Conservation (phyloP, 2,113 vertebrate genomes). For the Zosterops japonicus region DNA sequence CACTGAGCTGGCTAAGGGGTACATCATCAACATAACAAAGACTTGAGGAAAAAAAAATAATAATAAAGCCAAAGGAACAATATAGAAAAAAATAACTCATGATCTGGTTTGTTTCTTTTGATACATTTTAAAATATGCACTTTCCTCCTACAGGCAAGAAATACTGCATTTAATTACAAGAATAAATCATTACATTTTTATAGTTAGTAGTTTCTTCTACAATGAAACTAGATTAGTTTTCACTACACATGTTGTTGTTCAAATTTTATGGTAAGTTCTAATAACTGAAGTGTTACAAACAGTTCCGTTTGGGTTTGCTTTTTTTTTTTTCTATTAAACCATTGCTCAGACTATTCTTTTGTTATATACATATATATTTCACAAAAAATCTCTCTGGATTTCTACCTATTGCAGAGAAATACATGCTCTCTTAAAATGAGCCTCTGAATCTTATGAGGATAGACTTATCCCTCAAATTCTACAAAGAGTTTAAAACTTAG, state of each 20-base stretch:
- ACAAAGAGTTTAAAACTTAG: neutral
- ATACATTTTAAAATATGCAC: neutral
- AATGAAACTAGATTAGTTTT: constrained; percentile 20
- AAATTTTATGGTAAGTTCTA: neutral
- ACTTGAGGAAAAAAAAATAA: neutral
- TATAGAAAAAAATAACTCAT: neutral
- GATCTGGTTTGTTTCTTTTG: constrained; percentile 14
- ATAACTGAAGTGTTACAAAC: neutral
- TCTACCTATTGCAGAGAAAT: neutral
- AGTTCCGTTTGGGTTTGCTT: neutral
- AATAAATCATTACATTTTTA: constrained; percentile 36
- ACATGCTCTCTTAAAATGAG: neutral
- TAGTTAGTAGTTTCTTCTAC: constrained; percentile 9
- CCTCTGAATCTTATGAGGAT: neutral
- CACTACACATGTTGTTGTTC: neutral
- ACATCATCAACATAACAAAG: neutral
- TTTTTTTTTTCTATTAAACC: neutral
- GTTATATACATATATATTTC: too few species aligned
- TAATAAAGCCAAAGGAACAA: neutral
- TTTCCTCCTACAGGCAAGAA: neutral
- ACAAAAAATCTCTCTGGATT: neutral
- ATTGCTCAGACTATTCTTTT: neutral
- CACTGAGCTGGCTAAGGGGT: neutral
- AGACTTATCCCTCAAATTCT: neutral
- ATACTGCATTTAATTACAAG: constrained; percentile 28